These are phyloP conservation scores for Penaeus indicus DNA, from an alignment of 1,140 invertebrate genomes.

Conservation along the genomic window DNA sequence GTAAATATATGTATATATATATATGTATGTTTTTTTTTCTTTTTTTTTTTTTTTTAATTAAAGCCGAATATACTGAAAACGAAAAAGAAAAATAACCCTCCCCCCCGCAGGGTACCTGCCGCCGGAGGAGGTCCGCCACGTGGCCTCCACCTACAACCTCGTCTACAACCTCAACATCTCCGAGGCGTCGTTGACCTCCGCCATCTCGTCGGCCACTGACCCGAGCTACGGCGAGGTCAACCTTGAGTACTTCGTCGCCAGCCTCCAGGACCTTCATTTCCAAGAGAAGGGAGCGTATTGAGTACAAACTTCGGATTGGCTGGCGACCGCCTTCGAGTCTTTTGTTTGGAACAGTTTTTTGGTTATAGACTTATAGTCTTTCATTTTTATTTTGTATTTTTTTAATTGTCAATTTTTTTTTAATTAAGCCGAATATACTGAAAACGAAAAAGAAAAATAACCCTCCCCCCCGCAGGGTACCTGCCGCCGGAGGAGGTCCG, in stretches of 20 bases:
- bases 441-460: no score
- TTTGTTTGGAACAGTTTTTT: no score
- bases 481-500: conserved; percentile 43
- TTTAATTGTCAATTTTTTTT: no score
- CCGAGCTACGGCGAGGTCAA: conserved; percentile 45
- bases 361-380: no score
- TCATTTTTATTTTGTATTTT: no score
- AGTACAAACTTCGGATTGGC: background rate
- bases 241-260: conserved; percentile 47
- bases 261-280: conserved; percentile 54
- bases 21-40: no score
- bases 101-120: conserved; percentile 40
- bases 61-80: no score
- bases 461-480: conserved; percentile 3
- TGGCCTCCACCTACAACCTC: conserved; percentile 42
- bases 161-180: conserved; percentile 53
- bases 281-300: conserved; percentile 22
- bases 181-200: conserved; percentile 10
- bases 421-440: no score
- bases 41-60: no score
- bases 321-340: no score
- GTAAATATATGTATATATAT: no score
- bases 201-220: conserved; percentile 35
- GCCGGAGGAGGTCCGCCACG: conserved; percentile 30
- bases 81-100: no score